Conservation (phyloP, 1,140 invertebrate genomes). For the Dolichoris vasculosae region DNA sequence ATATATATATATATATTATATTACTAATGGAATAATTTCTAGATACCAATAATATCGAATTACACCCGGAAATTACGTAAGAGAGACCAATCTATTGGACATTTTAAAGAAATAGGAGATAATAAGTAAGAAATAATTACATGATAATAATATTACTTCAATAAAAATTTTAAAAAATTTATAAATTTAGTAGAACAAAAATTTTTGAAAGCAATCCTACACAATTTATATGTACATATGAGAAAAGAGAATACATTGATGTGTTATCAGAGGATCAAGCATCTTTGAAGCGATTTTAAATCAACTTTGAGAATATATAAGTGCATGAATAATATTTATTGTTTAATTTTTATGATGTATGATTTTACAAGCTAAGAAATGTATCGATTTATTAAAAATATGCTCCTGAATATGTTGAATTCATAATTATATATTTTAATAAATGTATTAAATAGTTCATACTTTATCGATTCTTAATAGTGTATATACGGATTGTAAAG, state of each 20-base stretch:
- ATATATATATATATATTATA: background rate
- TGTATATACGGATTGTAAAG: no score
- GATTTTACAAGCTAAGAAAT: no score
- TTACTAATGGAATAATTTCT: background rate
- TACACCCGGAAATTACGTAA: background rate
- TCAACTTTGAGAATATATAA: background rate
- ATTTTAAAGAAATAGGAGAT: background rate
- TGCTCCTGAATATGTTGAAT: no score
- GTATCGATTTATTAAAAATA: no score
- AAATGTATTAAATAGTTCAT: no score
- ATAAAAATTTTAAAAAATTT: background rate
- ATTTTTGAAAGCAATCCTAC: background rate
- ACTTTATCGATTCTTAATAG: no score
- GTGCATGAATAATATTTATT: no score
- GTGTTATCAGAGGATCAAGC: slow-evolving; percentile 58
- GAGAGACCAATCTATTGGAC: background rate
- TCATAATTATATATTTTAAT: no score
- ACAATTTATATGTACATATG: background rate
- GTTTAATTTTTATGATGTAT: no score
- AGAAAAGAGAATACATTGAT: background rate
- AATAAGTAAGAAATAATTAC: slow-evolving; percentile 13
- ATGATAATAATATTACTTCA: background rate
- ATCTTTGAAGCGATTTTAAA: slow-evolving; percentile 37
- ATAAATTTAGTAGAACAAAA: background rate
- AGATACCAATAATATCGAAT: background rate